phyloP scores from a whole-genome alignment of 2,797 vertebrate species.

The Pelodytes ibericus region DNA sequence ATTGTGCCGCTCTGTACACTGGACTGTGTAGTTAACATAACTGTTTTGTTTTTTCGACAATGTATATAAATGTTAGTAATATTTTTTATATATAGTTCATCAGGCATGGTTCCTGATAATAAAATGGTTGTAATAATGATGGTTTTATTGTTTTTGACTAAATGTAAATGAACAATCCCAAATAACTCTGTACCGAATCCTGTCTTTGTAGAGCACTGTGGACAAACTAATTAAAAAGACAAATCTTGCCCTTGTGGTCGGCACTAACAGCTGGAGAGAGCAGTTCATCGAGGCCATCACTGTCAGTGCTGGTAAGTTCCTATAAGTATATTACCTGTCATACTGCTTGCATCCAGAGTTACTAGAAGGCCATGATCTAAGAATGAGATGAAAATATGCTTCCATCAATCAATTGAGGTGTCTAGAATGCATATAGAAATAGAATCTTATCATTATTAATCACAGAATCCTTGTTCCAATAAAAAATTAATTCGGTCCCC shows the following conservation, averaged over 20 bases:
- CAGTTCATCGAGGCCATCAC: constrained; percentile 96
- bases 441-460: background rate
- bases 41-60: too few relatives aligned
- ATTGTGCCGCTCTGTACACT: too few relatives aligned
- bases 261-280: constrained; percentile 95
- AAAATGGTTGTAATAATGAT: too few relatives aligned
- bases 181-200: constrained; percentile 53
- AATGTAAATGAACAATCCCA: constrained; percentile 12
- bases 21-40: too few relatives aligned
- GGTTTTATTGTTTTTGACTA: background rate
- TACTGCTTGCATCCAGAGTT: background rate
- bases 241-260: constrained; percentile 92
- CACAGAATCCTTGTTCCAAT: background rate
- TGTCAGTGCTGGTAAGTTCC: constrained; percentile 86
- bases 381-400: background rate
- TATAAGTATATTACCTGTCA: constrained; percentile 30
- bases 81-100: too few relatives aligned
- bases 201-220: constrained; percentile 83
- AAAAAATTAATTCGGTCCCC: too few relatives aligned
- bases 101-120: too few relatives aligned
- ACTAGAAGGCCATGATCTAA: background rate
- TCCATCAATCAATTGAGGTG: background rate
- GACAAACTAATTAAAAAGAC: constrained; percentile 98
- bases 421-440: background rate
- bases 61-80: too few relatives aligned